phyloP scores from a whole-genome alignment of 2,888 invertebrate species.

The Macrosoma leucophasiata region DNA sequence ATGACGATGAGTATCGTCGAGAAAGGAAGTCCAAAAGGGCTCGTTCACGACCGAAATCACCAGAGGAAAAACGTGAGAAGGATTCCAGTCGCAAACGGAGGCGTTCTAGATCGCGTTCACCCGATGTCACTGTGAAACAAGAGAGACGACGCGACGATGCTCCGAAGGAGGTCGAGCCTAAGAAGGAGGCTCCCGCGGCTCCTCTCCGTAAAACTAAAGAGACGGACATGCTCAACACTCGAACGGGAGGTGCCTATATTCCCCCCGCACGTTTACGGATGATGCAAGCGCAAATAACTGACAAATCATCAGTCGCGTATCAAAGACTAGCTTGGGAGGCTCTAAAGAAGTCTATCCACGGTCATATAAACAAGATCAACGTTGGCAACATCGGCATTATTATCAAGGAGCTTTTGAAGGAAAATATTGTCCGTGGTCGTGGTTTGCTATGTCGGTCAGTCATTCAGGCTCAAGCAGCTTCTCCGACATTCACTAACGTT shows the following conservation, averaged over 20 bases:
- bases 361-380: slow-evolving; percentile 98
- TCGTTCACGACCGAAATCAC: slow-evolving; percentile 47
- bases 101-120: slow-evolving; percentile 49
- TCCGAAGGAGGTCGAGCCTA: slow-evolving; percentile 31
- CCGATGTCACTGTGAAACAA: slow-evolving; percentile 34
- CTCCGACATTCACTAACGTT: slow-evolving; percentile 97
- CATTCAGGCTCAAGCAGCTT: slow-evolving; percentile 97
- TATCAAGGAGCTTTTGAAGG: slow-evolving; percentile 91
- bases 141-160: slow-evolving; percentile 36
- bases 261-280: slow-evolving; percentile 96
- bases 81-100: slow-evolving; percentile 48
- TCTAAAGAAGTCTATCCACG: slow-evolving; percentile 98
- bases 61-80: slow-evolving; percentile 33
- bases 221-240: slow-evolving; percentile 84
- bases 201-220: slow-evolving; percentile 55
- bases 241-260: slow-evolving; percentile 97
- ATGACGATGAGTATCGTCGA: slow-evolving; percentile 41
- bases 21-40: slow-evolving; percentile 47
- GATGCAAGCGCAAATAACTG: slow-evolving; percentile 97
- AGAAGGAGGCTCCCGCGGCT: slow-evolving; percentile 40
- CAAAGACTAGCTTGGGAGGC: slow-evolving; percentile 99
- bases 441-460: slow-evolving; percentile 95
- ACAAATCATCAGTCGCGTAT: slow-evolving; percentile 95
- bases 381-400: slow-evolving; percentile 95
- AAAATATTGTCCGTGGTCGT: slow-evolving; percentile 96